These are phyloP conservation scores for Cottus gobio DNA, from an alignment of 2,113 vertebrate genomes.

Conservation along the genomic window DNA sequence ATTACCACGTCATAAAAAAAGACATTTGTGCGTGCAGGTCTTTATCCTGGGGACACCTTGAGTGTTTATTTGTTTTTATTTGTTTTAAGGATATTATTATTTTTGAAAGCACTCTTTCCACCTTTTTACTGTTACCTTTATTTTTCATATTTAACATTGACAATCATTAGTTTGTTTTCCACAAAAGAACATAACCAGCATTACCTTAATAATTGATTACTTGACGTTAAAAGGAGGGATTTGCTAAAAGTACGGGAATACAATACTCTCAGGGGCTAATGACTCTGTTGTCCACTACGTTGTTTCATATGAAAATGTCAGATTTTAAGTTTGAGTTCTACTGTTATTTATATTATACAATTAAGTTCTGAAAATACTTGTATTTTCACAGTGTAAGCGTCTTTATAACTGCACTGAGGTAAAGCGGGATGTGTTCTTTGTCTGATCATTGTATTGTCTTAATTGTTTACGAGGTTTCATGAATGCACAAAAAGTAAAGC, in stretches of 20 bases:
- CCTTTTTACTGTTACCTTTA: background rate
- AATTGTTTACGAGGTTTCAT: background rate
- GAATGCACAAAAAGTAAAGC: background rate
- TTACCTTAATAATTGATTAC: background rate
- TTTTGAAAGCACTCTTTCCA: background rate
- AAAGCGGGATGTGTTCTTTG: background rate
- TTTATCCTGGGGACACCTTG: background rate
- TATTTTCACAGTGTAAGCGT: background rate
- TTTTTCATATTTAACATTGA: background rate
- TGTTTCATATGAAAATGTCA: conserved; percentile 6
- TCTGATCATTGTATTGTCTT: background rate
- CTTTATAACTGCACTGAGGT: background rate
- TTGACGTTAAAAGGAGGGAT: background rate
- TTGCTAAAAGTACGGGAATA: background rate
- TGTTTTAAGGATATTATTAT: background rate
- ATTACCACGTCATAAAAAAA: background rate
- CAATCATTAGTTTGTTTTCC: background rate
- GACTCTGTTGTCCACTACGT: background rate
- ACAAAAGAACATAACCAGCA: too few species aligned
- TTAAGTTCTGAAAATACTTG: background rate
- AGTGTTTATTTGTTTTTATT: background rate
- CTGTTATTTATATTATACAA: conserved; percentile 21
- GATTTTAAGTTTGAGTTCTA: conserved; percentile 1
- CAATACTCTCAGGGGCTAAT: background rate
- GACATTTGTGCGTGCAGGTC: background rate